Evolutionary conservation across 2,888 invertebrate species (phyloP), one percentile per base, ranked within the genome.

Genomic region (Chymomyza caudatula): DNA sequence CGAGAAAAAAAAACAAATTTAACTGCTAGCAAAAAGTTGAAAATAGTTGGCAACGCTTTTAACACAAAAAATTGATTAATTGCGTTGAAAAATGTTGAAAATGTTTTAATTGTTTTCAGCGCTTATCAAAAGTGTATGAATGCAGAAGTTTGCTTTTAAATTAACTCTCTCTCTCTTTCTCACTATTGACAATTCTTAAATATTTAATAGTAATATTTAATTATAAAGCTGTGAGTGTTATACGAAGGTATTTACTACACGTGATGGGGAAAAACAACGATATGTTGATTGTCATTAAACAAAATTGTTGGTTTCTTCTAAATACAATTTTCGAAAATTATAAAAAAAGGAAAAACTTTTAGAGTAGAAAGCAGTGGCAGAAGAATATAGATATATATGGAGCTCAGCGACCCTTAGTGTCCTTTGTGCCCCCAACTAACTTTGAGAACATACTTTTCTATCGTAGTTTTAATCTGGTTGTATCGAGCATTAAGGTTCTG

Each of bases 51-150:
- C 20, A 17, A 6, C 2, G 15, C 52, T 52, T 19, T 52, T 19
- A 20, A 52, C 52, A 52, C 71, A 59, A 63, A 69, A n/a, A 66
- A 37, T 71, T 67, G 76, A 71, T 76, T 76, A 76, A 76, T 76
- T 71, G 67, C 64, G 66, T 62, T 69, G 67, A 65, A 71, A 73
- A 62, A 65, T 67, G 71, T 61, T 67, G 67, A 53, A 76, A 73
- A 67, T 73, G 60, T 63, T 74, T 76, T 67, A 67, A 75, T 74
- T 75, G 69, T 67, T 69, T 71, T 51, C 17, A 43, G 59, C 17
- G 37, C 22, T 56, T 58, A 43, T 63, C 63, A 70, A 64, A 62
- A 49, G 54, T 20, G n/a, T n/a, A 15, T 17, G 17, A 47, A 19
- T 17, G 19, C 47, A 47, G 17, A 19, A 47, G 47, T 6, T 47